Evolutionary conservation across 1,140 invertebrate genomes (phyloP).

Genomic region (Bombus superbus): DNA sequence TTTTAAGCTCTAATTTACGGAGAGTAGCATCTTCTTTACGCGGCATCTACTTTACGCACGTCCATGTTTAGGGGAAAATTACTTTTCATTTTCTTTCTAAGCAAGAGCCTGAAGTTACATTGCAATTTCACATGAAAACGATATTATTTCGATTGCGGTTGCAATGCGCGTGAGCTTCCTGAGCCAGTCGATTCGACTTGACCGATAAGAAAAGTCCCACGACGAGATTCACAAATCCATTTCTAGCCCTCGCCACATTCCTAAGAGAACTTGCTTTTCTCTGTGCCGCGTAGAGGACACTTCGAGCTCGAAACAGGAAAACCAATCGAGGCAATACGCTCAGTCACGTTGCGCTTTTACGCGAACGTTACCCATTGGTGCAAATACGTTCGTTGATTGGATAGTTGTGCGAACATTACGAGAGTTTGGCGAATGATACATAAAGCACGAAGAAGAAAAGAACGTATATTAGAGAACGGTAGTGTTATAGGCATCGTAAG

Average conservation of each 20-base stretch:
- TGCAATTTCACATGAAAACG: not conserved
- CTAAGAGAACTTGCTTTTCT: not conserved
- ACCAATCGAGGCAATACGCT: not conserved
- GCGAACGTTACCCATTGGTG: not conserved
- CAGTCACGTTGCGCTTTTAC: not conserved
- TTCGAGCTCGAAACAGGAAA: slow-evolving; percentile 7
- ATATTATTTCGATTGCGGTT: not conserved
- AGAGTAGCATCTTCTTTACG: slow-evolving; percentile 17
- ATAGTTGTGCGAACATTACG: not conserved
- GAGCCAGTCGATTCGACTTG: not conserved
- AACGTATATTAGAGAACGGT: not conserved
- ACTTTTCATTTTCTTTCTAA: not conserved
- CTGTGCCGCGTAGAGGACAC: slow-evolving; percentile 1
- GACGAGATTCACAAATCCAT: slow-evolving; percentile 13
- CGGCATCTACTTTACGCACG: slow-evolving; percentile 47
- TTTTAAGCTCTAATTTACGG: slow-evolving; percentile 21
- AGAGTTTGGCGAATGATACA: not conserved
- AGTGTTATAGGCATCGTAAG: not conserved
- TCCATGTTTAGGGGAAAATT: not conserved
- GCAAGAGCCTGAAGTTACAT: not conserved
- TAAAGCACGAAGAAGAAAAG: not conserved
- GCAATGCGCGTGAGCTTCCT: slow-evolving; percentile 14
- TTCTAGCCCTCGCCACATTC: slow-evolving; percentile 27
- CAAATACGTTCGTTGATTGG: not conserved
- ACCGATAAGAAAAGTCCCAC: not conserved